Evolutionary conservation across 2,797 vertebrate species (phyloP).

Genomic region (Crenuchus spilurus): DNA sequence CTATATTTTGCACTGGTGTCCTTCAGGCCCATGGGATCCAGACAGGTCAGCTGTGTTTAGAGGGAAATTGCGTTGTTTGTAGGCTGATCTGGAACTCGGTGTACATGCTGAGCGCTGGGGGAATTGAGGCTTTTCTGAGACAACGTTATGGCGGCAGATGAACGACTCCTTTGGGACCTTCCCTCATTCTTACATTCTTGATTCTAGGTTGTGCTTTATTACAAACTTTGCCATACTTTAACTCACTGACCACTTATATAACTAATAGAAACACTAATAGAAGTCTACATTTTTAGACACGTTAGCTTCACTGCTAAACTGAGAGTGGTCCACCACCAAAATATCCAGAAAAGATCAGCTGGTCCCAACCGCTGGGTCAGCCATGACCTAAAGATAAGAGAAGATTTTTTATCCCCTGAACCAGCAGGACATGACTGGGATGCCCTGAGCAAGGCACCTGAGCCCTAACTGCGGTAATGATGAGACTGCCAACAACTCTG

Average conservation of each 20-base stretch:
- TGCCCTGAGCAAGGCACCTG: no score
- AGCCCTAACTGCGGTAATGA: no score
- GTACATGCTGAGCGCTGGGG: neutral
- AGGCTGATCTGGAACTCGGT: neutral
- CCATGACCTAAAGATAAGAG: no score
- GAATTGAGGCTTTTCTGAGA: neutral
- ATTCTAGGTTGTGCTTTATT: neutral
- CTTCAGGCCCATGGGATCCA: neutral
- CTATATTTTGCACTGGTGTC: neutral
- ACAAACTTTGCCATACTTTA: neutral
- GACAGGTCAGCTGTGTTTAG: neutral
- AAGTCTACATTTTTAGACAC: neutral
- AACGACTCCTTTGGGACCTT: neutral
- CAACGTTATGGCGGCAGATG: no score
- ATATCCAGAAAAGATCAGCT: no score
- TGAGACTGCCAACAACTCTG: no score
- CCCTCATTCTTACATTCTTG: neutral
- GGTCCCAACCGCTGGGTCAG: no score
- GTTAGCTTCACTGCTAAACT: no score
- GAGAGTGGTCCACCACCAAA: no score
- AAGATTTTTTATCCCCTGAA: no score
- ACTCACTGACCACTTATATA: neutral
- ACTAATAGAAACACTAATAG: neutral
- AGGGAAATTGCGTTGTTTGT: neutral
- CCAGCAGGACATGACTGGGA: no score